Conservation (phyloP, 2,113 vertebrate species). For the Amphiprion percula region DNA sequence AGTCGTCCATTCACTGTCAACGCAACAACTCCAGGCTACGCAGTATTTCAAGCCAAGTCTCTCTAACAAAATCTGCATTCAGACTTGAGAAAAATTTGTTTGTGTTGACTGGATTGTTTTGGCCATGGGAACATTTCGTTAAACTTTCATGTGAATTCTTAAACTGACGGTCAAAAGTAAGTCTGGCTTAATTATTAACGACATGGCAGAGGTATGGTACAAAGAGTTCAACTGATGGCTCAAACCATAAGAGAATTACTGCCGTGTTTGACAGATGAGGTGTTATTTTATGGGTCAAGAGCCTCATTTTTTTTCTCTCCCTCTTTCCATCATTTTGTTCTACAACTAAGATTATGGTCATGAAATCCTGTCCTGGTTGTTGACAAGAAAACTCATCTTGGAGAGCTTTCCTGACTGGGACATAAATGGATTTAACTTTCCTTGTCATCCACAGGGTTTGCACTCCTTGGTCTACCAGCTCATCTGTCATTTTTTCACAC, state of each 20-base stretch:
- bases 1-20: constrained; percentile 25
- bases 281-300: background rate
- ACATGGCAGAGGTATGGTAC: background rate
- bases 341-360: background rate
- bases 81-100: constrained; percentile 23
- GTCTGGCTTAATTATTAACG: constrained; percentile 30
- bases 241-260: constrained; percentile 17
- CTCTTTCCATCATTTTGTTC: constrained; percentile 20
- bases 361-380: background rate
- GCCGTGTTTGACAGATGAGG: constrained; percentile 4
- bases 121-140: background rate
- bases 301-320: background rate
- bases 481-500: background rate
- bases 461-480: no score
- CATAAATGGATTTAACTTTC: background rate
- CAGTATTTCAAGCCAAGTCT: background rate
- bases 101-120: constrained; percentile 26
- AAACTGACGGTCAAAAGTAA: constrained; percentile 4
- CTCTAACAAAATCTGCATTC: background rate
- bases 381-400: background rate
- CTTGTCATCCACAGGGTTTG: no score
- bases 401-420: background rate
- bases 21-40: constrained; percentile 33
- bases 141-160: constrained; percentile 23
- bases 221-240: constrained; percentile 6